Base-by-base conservation (phyloP, 2,888 invertebrate genomes). In the Minunthozetes semirufus region DNA sequence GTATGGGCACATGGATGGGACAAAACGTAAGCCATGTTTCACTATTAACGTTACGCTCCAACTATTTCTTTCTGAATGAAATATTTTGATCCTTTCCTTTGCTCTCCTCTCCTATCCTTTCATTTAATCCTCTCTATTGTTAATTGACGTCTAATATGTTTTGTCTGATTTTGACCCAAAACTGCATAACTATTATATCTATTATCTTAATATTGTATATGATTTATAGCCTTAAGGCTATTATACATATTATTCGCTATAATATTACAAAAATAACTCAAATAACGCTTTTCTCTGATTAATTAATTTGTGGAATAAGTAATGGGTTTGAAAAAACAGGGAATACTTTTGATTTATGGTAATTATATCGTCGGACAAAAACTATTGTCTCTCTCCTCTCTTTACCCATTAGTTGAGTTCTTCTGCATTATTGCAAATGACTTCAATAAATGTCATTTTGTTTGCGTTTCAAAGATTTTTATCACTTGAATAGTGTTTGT, bases 391-490 rank as follows among this genome's bases (percentile, higher is more conserved):
- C 2, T 19, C 8, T 56, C 56, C 8, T n/a, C 17, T 19, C 22
- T n/a, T n/a, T 8, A 22, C 1, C 27, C 15, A 6, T 56, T 25
- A 19, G 13, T 13, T 42, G 42, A 17, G 48, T n/a, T 9, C 59
- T 59, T 22, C 33, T 6, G 33, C 25, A 19, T 11, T 59, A 38
- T 63, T 63, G 33, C 11, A 33, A 63, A 63, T 63, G n/a, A 61
- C 29, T n/a, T 33, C 38, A 33, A 63, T 63, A 25, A 38, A 63
- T 63, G 63, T 63, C 33, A 63, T 63, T 63, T 17, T 13, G 27
- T 63, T 63, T 25, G 56, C 56, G 8, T 33, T 63, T 63, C n/a
- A 63, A 33, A 63, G 63, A 63, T 63, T 63, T 56, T 63, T 63
- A 63, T 63, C 63, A 33, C 63, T 33, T 33, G 33, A 33, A 33